Conservation (phyloP, 1,140 invertebrate genomes). For the Aphelenchoides besseyi region DNA sequence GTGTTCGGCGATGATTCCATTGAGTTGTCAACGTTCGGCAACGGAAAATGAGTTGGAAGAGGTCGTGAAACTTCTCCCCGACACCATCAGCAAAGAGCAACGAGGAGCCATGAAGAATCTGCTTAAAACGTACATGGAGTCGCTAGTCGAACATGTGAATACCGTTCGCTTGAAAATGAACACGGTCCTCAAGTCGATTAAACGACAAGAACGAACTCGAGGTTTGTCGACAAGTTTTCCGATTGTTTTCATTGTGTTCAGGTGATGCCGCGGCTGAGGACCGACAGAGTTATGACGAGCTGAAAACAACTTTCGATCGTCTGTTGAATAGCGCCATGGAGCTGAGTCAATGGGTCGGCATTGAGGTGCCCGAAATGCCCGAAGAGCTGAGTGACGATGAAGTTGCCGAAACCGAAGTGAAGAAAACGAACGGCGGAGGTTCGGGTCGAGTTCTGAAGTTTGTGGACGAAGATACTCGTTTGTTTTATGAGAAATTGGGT, state of each 20-base stretch:
- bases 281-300: constrained; percentile 38
- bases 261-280: constrained; percentile 45
- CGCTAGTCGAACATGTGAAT: constrained; percentile 78
- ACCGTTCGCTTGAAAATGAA: constrained; percentile 68
- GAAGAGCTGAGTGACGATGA: constrained; percentile 48
- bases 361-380: constrained; percentile 29
- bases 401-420: constrained; percentile 35
- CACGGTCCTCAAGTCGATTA: constrained; percentile 76
- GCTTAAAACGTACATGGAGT: constrained; percentile 82
- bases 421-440: constrained; percentile 25
- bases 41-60: constrained; percentile 51
- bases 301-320: constrained; percentile 35
- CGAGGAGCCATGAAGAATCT: constrained; percentile 79
- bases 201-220: constrained; percentile 77
- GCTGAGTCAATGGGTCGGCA: constrained; percentile 35
- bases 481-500: constrained; percentile 84
- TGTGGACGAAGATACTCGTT: constrained; percentile 83
- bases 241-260: not conserved
- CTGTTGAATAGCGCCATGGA: constrained; percentile 24
- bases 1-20: constrained; percentile 73
- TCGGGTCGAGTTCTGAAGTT: constrained; percentile 10
- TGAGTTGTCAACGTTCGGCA: constrained; percentile 63
- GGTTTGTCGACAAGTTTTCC: too few species aligned
- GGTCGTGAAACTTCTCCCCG: not conserved
- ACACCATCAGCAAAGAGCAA: constrained; percentile 69